Evolutionary conservation across 2,888 invertebrate species (phyloP).

Genomic region (Netelia fuscicornis): DNA sequence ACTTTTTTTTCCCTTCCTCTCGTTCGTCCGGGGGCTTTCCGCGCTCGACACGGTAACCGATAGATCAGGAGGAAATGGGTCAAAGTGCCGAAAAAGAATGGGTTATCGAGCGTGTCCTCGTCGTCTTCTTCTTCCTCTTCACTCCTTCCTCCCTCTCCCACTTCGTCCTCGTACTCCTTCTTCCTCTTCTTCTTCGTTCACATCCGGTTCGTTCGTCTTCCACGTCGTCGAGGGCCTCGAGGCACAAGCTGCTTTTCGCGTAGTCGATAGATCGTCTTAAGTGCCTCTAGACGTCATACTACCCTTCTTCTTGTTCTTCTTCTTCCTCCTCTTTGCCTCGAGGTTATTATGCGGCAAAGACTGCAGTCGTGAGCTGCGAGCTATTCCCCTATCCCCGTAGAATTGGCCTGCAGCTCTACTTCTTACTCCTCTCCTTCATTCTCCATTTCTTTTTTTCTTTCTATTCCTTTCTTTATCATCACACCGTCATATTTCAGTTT

Average conservation of each 20-base stretch:
- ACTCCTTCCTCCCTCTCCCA: neutral
- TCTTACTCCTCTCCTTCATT: constrained; percentile 8
- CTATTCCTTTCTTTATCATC: constrained; percentile 26
- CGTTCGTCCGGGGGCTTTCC: constrained; percentile 30
- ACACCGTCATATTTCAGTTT: constrained; percentile 38
- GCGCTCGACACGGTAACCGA: constrained; percentile 61
- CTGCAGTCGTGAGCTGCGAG: constrained; percentile 66
- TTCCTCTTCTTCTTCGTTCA: constrained; percentile 20
- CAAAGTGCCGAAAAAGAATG: constrained; percentile 74
- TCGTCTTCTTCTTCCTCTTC: constrained; percentile 21
- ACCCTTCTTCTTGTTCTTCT: constrained; percentile 67
- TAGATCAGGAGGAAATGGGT: constrained; percentile 76
- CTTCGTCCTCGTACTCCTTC: neutral
- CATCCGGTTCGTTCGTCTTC: constrained; percentile 28
- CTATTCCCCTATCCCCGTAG: constrained; percentile 40
- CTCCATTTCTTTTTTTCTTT: constrained; percentile 1
- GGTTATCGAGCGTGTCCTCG: constrained; percentile 68
- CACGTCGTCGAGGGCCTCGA: constrained; percentile 69
- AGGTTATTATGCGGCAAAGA: constrained; percentile 69
- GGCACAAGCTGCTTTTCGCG: constrained; percentile 67
- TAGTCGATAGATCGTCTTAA: constrained; percentile 79
- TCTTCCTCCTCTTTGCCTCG: constrained; percentile 60
- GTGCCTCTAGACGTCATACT: constrained; percentile 79
- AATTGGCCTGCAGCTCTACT: constrained; percentile 55
- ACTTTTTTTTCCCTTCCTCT: constrained; percentile 4